phyloP scores from a whole-genome alignment of 2,888 invertebrate genomes.

The Tenodera sinensis region DNA sequence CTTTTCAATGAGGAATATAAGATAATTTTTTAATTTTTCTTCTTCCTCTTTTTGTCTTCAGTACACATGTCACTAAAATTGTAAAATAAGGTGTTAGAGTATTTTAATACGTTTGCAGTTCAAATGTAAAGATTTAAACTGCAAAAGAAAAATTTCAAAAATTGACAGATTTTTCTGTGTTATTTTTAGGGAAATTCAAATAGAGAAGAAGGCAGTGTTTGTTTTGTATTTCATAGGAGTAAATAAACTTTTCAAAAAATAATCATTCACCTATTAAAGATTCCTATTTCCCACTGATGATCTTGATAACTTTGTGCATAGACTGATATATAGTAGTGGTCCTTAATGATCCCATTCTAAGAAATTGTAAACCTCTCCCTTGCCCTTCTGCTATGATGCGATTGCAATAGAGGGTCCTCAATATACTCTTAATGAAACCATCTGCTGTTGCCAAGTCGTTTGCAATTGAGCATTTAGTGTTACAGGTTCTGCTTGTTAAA shows the following conservation, averaged over 20 bases:
- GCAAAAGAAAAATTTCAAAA: not conserved
- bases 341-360: too few relatives aligned
- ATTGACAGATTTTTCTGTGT: conserved; percentile 48
- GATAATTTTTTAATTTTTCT: not conserved
- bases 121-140: not conserved
- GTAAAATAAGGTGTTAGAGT: conserved; percentile 47
- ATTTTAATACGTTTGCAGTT: conserved; percentile 50
- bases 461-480: too few relatives aligned
- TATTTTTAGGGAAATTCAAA: conserved; percentile 51
- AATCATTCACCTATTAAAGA: not conserved
- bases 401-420: too few relatives aligned
- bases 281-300: not conserved
- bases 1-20: conserved; percentile 9
- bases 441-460: too few relatives aligned
- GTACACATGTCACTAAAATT: conserved; percentile 32
- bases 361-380: too few relatives aligned
- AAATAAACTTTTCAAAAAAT: conserved; percentile 57
- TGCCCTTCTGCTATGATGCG: too few relatives aligned
- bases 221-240: conserved; percentile 61
- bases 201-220: conserved; percentile 53
- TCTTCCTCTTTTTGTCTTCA: conserved; percentile 30
- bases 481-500: too few relatives aligned
- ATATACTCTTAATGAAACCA: too few relatives aligned
- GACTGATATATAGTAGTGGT: too few relatives aligned
- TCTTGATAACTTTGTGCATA: too few relatives aligned